Evolutionary conservation across 2,888 invertebrate genomes (phyloP), one percentile per base, ranked within the genome.

Genomic region (Rosalia funebris): DNA sequence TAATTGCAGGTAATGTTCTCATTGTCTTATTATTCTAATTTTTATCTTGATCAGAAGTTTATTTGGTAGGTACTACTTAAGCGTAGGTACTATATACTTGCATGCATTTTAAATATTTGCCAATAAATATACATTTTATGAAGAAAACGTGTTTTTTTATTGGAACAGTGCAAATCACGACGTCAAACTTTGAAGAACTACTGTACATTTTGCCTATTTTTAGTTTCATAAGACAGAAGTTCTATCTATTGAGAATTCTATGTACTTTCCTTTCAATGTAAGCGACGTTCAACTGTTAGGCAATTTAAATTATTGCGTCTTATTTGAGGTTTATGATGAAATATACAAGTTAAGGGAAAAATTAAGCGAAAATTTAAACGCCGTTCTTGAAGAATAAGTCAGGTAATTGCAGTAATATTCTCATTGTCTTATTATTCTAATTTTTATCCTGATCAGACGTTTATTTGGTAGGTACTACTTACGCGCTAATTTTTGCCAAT

Each of bases 111-210:
- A 53, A 15, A 53, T 42, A 42, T 41, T 52, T 42, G 25, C 39
- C 50, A 53, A 32, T 46, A 32, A 53, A 53, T 17, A 53, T 31
- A 53, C 53, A 32, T 53, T 53, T 53, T 53, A 53, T 19, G 53
- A 32, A 53, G 10, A 31, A 17, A 32, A n/a, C 10, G 3, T n/a
- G 10, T 34, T 34, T 34, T n/a, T 10, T 34, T 25, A 25, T 25
- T 25, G 25, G 25, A 25, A 5, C 25, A 25, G 3, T 25, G 3
- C 4, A 25, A 25, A 25, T 5, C 7, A 25, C 7, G 25, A 7
- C 25, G 3, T 25, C 7, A 7, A 25, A 25, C 3, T 5, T 25
- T 25, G 7, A 5, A 5, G 25, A 7, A 25, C 25, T 7, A 5
- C 7, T 25, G 25, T 5, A 25, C 7, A 25, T 25, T 25, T 25